Conservation (phyloP, 2,113 vertebrate genomes). For the Rhinolophus sinicus region DNA sequence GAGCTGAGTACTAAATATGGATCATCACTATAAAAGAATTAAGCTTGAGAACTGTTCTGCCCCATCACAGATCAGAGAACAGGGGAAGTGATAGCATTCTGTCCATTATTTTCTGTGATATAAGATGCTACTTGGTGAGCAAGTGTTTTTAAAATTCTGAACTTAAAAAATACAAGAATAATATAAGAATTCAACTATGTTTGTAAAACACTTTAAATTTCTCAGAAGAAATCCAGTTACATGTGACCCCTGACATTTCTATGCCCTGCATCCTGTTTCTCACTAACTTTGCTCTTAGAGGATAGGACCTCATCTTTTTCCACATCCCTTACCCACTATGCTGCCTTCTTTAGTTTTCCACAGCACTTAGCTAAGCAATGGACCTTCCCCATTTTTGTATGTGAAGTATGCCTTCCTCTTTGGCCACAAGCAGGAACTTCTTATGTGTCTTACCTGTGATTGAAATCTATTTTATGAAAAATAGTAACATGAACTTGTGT, state of each 20-base stretch:
- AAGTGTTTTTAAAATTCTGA: background rate
- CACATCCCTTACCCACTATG: background rate
- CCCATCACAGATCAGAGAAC: background rate
- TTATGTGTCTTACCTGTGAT: background rate
- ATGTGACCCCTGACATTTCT: background rate
- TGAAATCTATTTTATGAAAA: conserved; percentile 13
- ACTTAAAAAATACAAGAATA: background rate
- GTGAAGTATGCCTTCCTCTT: background rate
- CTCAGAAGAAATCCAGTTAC: background rate
- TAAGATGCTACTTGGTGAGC: background rate
- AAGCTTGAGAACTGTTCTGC: background rate
- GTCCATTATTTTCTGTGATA: conserved; percentile 34
- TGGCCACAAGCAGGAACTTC: background rate
- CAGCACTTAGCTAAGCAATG: background rate
- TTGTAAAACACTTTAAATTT: conserved; percentile 16
- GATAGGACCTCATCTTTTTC: background rate
- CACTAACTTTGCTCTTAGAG: conserved; percentile 22
- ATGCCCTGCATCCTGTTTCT: background rate
- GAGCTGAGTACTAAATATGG: background rate
- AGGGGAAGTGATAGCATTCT: background rate
- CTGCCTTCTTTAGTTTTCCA: background rate
- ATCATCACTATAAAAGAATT: conserved; percentile 31
- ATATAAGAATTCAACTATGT: background rate
- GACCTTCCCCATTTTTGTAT: background rate
- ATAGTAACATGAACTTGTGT: background rate